phyloP scores from a whole-genome alignment of 2,797 vertebrate species.

The Ciconia nigra region DNA sequence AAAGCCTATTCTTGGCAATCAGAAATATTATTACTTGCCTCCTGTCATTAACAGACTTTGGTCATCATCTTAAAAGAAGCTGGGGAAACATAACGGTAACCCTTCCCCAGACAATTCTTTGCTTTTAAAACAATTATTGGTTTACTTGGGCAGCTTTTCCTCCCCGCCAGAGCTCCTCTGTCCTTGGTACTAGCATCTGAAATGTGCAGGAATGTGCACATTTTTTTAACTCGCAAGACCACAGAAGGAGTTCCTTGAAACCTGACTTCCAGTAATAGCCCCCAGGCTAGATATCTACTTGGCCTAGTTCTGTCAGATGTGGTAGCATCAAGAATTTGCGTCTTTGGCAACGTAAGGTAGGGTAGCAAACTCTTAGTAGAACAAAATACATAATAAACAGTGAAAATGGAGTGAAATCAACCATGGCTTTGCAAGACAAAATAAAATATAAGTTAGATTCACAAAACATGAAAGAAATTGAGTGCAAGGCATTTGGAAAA shows the following conservation, averaged over 20 bases:
- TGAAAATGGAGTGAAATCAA: not conserved
- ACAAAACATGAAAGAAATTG: not conserved
- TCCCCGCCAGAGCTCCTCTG: conserved; percentile 64
- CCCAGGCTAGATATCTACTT: not conserved
- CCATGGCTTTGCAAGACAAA: not conserved
- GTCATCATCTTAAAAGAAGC: not conserved
- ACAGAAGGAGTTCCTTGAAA: conserved; percentile 61
- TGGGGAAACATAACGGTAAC: not conserved
- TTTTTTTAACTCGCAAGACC: not conserved
- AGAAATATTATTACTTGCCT: not conserved
- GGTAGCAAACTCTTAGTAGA: not conserved
- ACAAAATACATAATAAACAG: not conserved
- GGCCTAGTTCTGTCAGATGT: conserved; percentile 47
- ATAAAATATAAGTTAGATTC: not conserved
- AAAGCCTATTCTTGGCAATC: not conserved
- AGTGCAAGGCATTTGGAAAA: not conserved
- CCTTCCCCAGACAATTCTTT: not conserved
- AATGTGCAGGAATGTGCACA: not conserved
- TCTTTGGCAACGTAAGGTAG: not conserved
- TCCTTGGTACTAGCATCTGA: conserved; percentile 73
- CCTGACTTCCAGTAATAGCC: conserved; percentile 37
- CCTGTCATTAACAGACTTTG: not conserved
- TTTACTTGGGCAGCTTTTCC: conserved; percentile 12
- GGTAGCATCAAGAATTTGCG: conserved; percentile 39
- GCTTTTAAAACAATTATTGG: not conserved